Percentiles rank a stretch among this genome's conserved stretches.
Conservation (phyloP, 2,888 invertebrate genomes). For the Cantharis nigra region DNA sequence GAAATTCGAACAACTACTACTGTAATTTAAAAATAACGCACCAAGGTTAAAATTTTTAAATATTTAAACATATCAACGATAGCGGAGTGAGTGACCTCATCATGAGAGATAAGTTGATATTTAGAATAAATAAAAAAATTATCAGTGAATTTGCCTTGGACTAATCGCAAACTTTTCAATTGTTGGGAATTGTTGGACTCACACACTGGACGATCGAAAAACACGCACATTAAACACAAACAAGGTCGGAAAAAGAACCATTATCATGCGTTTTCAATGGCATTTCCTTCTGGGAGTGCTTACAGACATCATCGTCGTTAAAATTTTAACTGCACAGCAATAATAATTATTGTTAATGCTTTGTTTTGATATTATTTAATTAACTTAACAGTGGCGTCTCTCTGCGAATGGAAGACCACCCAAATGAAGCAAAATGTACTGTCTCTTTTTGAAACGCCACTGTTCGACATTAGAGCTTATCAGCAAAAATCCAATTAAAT, state of each 20-base stretch:
- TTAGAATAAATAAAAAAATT: background rate
- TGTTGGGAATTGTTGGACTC: background rate
- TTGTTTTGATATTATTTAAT: background rate
- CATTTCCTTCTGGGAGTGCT: constrained; percentile 13
- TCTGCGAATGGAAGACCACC: background rate
- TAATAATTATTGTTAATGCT: background rate
- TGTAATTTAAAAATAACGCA: background rate
- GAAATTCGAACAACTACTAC: background rate
- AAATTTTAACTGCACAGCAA: background rate
- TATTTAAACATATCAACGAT: background rate
- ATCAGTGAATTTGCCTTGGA: background rate
- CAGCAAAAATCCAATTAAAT: background rate
- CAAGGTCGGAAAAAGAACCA: background rate
- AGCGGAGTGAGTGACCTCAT: background rate
- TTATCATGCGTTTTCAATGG: constrained; percentile 7
- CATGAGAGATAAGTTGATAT: background rate
- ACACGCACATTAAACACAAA: background rate
- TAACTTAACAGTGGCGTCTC: background rate
- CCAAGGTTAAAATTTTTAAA: background rate
- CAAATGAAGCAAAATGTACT: background rate
- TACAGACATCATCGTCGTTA: background rate
- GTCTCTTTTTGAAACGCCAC: background rate
- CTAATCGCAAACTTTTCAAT: background rate
- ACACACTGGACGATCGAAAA: background rate
- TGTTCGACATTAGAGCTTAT: background rate